A percentile compares a stretch with the other conserved stretches of the same genome.
Evolutionary conservation across 2,797 vertebrate species (phyloP).

Genomic region (Notolepis coatsorum): DNA sequence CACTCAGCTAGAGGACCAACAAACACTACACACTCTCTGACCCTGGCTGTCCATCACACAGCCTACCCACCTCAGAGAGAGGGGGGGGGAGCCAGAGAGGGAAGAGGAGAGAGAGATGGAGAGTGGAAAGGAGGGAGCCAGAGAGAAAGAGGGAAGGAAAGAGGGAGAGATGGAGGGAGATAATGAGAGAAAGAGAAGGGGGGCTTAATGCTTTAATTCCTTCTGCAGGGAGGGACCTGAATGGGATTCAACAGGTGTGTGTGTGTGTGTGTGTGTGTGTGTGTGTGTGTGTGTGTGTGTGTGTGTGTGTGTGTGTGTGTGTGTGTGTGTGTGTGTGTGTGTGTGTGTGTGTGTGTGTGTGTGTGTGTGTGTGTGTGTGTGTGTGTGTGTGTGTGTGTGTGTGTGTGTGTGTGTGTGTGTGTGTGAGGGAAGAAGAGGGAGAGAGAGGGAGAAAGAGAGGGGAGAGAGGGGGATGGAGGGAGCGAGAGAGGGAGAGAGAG

Average conservation of each 20-base stretch:
- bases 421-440: neutral
- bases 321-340: neutral
- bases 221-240: constrained; percentile 33
- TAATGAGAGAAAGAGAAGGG: neutral
- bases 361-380: constrained; percentile 9
- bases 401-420: constrained; percentile 14
- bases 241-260: constrained; percentile 43
- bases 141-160: too few species aligned
- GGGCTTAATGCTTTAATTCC: constrained; percentile 46
- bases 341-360: neutral
- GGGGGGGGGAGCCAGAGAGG: too few species aligned
- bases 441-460: neutral
- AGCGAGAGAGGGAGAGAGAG: neutral
- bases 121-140: too few species aligned
- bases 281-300: neutral
- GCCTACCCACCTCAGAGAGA: neutral
- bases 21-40: constrained; percentile 82
- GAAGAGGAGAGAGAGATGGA: too few species aligned
- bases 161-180: neutral
- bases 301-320: constrained; percentile 11
- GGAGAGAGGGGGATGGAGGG: neutral
- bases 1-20: constrained; percentile 81
- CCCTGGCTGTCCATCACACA: constrained; percentile 82
- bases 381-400: too few species aligned
- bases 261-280: neutral